Percentiles rank a stretch among this genome's conserved stretches.
These are phyloP conservation scores for Poecilus cupreus DNA, from an alignment of 2,888 invertebrate genomes.

Conservation along the genomic window DNA sequence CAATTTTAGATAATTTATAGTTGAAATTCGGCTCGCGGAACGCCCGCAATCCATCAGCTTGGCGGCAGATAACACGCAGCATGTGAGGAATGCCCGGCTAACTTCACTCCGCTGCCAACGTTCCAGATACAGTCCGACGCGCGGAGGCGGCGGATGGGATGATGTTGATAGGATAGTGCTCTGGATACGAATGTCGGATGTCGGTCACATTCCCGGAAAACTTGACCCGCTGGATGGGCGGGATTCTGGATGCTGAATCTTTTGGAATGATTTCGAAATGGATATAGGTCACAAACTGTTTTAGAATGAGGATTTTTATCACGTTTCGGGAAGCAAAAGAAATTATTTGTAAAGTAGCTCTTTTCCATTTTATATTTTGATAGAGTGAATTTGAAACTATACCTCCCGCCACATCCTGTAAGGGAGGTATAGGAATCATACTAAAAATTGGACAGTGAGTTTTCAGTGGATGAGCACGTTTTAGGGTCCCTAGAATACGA, in stretches of 20 bases:
- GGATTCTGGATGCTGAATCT: conserved; percentile 21
- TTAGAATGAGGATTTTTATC: not conserved
- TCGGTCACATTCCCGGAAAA: conserved; percentile 38
- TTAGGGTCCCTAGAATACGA: too few relatives aligned
- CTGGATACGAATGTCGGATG: not conserved
- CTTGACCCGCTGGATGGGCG: conserved; percentile 45
- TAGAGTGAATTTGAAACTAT: too few relatives aligned
- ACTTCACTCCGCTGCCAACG: conserved; percentile 35
- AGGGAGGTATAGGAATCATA: too few relatives aligned
- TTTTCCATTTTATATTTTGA: too few relatives aligned
- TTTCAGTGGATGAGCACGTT: too few relatives aligned
- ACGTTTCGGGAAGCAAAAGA: not conserved
- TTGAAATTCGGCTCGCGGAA: conserved; percentile 55
- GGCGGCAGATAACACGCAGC: conserved; percentile 54
- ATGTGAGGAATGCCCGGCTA: conserved; percentile 53
- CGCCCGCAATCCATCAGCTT: conserved; percentile 54
- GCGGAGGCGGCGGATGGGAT: conserved; percentile 1
- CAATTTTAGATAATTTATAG: conserved; percentile 58
- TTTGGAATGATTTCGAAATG: conserved; percentile 1
- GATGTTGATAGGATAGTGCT: conserved; percentile 8
- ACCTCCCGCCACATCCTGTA: too few relatives aligned
- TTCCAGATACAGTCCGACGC: conserved; percentile 39
- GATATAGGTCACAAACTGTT: not conserved
- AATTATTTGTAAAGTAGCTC: too few relatives aligned
- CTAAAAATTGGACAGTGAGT: too few relatives aligned